A percentile compares a stretch with the other conserved stretches of the same genome.
phyloP scores from a whole-genome alignment of 2,797 vertebrate genomes.

The Chelmon rostratus region DNA sequence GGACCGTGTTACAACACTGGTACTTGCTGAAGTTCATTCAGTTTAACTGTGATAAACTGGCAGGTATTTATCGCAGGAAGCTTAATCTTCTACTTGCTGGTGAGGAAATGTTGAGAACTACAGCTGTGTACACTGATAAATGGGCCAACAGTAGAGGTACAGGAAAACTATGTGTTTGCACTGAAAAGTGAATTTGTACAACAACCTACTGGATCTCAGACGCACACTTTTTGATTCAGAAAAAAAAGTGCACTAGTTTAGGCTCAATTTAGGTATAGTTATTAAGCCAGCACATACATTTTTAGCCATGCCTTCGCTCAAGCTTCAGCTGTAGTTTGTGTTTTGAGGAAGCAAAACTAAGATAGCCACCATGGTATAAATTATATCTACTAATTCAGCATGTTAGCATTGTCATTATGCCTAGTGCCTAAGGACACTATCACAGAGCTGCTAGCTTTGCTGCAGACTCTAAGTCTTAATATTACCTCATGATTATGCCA shows the following conservation, averaged over 20 bases:
- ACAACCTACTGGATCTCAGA: background rate
- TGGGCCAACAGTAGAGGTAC: background rate
- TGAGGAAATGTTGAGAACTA: background rate
- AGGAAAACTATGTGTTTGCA: background rate
- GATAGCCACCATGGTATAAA: background rate
- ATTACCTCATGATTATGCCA: background rate
- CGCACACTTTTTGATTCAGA: background rate
- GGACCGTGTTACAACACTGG: background rate
- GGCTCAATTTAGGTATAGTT: background rate
- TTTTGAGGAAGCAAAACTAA: background rate
- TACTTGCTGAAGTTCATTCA: background rate
- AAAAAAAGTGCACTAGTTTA: background rate
- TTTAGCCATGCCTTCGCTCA: background rate
- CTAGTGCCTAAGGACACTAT: background rate
- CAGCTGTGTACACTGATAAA: background rate
- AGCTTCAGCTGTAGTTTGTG: background rate
- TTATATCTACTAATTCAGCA: constrained; percentile 3
- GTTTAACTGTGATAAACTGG: constrained; percentile 6
- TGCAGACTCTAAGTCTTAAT: background rate
- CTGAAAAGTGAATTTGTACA: background rate
- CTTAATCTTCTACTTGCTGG: constrained; percentile 2
- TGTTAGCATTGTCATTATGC: background rate
- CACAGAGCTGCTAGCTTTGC: background rate
- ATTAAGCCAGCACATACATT: background rate
- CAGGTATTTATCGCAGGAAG: background rate